These are phyloP conservation scores for Rhingia rostrata DNA, from an alignment of 2,888 invertebrate species.

Conservation along the genomic window DNA sequence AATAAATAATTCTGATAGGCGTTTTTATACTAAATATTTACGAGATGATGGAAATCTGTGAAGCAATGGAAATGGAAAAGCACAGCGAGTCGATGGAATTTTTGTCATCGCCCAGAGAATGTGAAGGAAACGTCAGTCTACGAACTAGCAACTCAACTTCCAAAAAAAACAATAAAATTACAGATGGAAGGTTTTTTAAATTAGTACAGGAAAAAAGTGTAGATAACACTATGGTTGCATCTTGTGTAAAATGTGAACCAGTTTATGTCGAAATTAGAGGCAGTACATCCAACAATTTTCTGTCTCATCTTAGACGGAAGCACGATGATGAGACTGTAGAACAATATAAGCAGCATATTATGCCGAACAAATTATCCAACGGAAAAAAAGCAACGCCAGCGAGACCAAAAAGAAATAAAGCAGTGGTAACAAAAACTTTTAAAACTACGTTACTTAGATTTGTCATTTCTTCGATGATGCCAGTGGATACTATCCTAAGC, in stretches of 20 bases:
- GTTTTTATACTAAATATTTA: no score
- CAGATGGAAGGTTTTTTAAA: constrained; percentile 39
- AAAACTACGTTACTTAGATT: constrained; percentile 23
- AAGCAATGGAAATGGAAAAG: no score
- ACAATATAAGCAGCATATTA: constrained; percentile 1
- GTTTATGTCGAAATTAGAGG: constrained; percentile 35
- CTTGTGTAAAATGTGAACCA: constrained; percentile 39
- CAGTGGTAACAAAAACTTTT: no score
- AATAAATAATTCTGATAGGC: no score
- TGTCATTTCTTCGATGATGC: constrained; percentile 29
- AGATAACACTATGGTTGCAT: constrained; percentile 26
- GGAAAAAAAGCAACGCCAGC: constrained; percentile 21
- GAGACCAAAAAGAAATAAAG: neutral
- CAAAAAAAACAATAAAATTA: constrained; percentile 15
- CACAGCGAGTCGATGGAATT: neutral
- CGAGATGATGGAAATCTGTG: no score
- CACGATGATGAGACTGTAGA: constrained; percentile 12
- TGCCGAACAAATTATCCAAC: constrained; percentile 9
- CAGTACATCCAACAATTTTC: constrained; percentile 31
- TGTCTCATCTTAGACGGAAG: constrained; percentile 39
- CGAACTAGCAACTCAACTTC: neutral
- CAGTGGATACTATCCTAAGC: constrained; percentile 19
- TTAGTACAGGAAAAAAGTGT: constrained; percentile 18
- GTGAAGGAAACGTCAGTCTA: neutral
- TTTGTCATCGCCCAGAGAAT: constrained; percentile 1